Evolutionary conservation across 2,797 vertebrate genomes (phyloP).

Genomic region (Microchirus variegatus): DNA sequence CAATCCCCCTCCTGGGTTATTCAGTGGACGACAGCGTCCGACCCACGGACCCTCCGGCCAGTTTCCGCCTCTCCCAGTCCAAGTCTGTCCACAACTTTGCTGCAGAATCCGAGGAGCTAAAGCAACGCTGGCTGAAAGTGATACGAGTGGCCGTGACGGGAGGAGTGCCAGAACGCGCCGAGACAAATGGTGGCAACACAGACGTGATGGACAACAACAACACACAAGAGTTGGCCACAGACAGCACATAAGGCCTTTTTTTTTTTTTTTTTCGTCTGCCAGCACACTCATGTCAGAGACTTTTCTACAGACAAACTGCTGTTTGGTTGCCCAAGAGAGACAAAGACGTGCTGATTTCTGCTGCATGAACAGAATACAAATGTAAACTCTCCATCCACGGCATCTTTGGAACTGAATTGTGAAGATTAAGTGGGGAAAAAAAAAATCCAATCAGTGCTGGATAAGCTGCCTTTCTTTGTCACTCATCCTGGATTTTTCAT

Average conservation of each 20-base stretch:
- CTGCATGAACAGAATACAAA: not conserved
- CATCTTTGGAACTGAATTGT: constrained; percentile 23
- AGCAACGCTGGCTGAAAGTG: constrained; percentile 94
- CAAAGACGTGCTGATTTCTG: not conserved
- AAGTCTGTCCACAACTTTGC: constrained; percentile 93
- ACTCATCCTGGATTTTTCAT: constrained; percentile 37
- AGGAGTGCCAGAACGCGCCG: constrained; percentile 78
- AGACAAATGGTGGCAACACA: constrained; percentile 44
- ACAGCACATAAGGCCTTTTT: constrained; percentile 62
- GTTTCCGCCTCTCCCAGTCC: constrained; percentile 94
- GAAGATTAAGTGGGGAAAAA: constrained; percentile 14
- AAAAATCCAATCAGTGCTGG: constrained; percentile 53
- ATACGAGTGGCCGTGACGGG: constrained; percentile 91
- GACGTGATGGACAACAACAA: constrained; percentile 48
- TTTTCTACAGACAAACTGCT: constrained; percentile 7
- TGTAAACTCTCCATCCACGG: not conserved
- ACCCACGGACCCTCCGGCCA: constrained; percentile 85
- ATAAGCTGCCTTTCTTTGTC: constrained; percentile 54
- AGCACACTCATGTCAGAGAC: constrained; percentile 5
- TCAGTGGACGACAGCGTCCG: constrained; percentile 85
- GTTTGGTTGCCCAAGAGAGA: constrained; percentile 11
- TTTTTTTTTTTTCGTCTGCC: not conserved
- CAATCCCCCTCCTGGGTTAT: constrained; percentile 96
- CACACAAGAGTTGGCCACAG: constrained; percentile 63
- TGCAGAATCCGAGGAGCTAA: constrained; percentile 92